These are phyloP conservation scores for Noctua comes DNA, from an alignment of 2,888 invertebrate species.

Conservation along the genomic window DNA sequence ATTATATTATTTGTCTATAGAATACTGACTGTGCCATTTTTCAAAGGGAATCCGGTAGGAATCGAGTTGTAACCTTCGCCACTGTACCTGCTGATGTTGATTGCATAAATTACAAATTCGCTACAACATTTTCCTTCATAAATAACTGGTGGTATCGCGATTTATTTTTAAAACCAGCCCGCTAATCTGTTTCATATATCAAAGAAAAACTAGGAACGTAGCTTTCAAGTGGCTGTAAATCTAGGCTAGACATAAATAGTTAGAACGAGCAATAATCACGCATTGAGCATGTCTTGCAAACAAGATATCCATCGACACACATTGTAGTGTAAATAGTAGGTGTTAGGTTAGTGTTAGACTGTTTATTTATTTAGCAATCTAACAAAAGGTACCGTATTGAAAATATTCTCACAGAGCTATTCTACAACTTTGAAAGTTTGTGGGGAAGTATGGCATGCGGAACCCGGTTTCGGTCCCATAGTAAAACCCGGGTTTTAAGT, in stretches of 20 bases:
- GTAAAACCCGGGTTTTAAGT: too few species aligned
- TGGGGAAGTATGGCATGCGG: too few species aligned
- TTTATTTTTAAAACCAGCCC: background rate
- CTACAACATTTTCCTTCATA: background rate
- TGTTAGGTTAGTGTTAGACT: background rate
- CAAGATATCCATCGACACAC: conserved; percentile 39
- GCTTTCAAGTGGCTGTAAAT: conserved; percentile 9
- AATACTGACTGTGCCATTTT: too few species aligned
- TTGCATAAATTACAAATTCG: background rate
- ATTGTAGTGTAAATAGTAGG: conserved; percentile 35
- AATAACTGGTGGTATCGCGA: background rate
- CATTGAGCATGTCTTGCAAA: conserved; percentile 27
- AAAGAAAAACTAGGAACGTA: conserved; percentile 7
- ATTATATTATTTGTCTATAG: too few species aligned
- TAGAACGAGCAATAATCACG: conserved; percentile 27
- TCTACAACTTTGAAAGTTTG: too few species aligned
- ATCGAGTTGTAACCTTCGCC: too few species aligned
- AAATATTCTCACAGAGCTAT: background rate
- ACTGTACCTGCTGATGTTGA: too few species aligned
- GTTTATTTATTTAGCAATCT: background rate
- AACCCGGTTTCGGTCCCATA: too few species aligned
- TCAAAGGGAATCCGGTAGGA: too few species aligned
- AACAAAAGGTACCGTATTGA: background rate
- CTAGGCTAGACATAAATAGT: conserved; percentile 29
- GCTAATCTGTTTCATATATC: background rate